Conservation (phyloP, 2,797 vertebrate species). For the Typhlichthys subterraneus region DNA sequence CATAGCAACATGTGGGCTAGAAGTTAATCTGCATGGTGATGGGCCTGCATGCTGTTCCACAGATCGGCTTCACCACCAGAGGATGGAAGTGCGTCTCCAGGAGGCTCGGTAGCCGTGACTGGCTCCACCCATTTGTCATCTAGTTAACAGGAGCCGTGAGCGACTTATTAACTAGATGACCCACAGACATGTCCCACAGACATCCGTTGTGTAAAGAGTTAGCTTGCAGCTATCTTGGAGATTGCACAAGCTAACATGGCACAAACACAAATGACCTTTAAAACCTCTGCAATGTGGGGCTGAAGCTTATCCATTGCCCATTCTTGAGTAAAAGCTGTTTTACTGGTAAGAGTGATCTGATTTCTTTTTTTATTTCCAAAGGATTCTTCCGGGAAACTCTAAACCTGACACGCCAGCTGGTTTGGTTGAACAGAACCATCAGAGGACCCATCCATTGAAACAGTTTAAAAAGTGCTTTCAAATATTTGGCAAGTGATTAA, state of each 20-base stretch:
- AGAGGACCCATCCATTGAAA: no score
- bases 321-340: no score
- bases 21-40: conserved; percentile 10
- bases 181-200: conserved; percentile 52
- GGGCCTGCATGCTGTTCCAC: conserved; percentile 33
- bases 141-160: conserved; percentile 55
- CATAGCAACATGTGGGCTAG: no score
- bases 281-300: conserved; percentile 35
- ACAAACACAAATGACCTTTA: conserved; percentile 47
- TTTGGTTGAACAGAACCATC: no score
- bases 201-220: conserved; percentile 60
- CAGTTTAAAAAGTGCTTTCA: no score
- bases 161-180: conserved; percentile 12
- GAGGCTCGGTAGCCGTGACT: conserved; percentile 46
- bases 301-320: conserved; percentile 27
- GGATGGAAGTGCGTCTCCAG: conserved; percentile 40
- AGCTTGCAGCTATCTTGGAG: conserved; percentile 13
- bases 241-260: conserved; percentile 10
- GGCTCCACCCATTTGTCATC: conserved; percentile 65
- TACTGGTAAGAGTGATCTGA: no score
- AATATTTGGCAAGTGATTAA: no score
- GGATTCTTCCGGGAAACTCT: no score
- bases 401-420: no score
- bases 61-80: conserved; percentile 20
- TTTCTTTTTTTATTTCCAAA: no score